These are phyloP conservation scores for Xenopus petersii DNA, from an alignment of 2,797 vertebrate species.

Conservation along the genomic window DNA sequence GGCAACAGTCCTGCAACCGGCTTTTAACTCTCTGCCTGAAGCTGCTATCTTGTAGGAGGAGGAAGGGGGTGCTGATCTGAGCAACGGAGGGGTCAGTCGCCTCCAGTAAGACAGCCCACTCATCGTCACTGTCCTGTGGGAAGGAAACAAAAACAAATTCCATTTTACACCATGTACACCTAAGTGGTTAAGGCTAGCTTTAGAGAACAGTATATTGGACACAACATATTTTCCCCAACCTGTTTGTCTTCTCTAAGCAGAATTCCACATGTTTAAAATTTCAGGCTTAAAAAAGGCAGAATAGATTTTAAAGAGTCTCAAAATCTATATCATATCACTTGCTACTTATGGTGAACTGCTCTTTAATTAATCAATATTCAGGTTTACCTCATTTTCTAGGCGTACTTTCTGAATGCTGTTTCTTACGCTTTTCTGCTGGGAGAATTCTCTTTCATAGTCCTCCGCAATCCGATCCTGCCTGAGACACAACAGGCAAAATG, in stretches of 20 bases:
- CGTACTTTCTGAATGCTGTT: slow-evolving; percentile 21
- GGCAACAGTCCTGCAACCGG: slow-evolving; percentile 24
- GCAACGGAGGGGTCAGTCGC: slow-evolving; percentile 29
- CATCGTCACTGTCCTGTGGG: slow-evolving; percentile 38
- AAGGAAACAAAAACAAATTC: background rate
- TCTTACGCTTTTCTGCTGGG: background rate
- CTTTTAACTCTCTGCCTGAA: slow-evolving; percentile 19
- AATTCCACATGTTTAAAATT: too few relatives aligned
- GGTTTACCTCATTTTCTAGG: slow-evolving; percentile 29
- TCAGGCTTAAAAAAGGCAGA: too few relatives aligned
- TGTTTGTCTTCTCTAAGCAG: too few relatives aligned
- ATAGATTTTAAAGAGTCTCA: too few relatives aligned
- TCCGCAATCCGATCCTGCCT: slow-evolving; percentile 14
- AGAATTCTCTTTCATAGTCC: slow-evolving; percentile 16
- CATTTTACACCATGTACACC: background rate
- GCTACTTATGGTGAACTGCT: too few relatives aligned
- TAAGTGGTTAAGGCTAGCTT: too few relatives aligned
- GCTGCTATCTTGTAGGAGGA: slow-evolving; percentile 28
- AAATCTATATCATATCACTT: too few relatives aligned
- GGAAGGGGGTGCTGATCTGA: slow-evolving; percentile 41
- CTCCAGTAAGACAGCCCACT: slow-evolving; percentile 34
- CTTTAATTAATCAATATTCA: background rate
- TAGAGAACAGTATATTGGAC: too few relatives aligned
- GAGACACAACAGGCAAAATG: background rate
- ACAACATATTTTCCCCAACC: too few relatives aligned